Base-by-base conservation (phyloP, 2,113 vertebrate genomes). In the Trogon melanurus region DNA sequence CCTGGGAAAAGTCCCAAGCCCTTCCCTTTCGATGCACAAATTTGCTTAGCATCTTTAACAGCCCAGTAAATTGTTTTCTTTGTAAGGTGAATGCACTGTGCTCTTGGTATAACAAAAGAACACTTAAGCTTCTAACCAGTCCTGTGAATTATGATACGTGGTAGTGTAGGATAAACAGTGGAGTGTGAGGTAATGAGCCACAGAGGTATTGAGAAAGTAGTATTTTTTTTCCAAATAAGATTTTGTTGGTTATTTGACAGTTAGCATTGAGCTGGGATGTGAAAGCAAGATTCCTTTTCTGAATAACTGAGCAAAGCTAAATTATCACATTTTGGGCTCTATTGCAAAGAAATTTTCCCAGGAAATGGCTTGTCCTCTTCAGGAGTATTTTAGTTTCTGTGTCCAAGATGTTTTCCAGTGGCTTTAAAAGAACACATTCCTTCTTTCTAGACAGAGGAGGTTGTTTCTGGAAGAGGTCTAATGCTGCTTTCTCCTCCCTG, bases 51-150 rank as follows among this genome's bases (percentile, higher is more conserved):
- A 36, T 53, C 15, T 79, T n/a, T n/a, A 69, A 69, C 15, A 61
- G 50, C 20, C 29, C 16, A 4, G 45, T 58, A 65, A 75, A 72
- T 58, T 15, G 15, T 89, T 88, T 90, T 79, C 21, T 38, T 57
- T 89, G 6, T 60, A 82, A 34, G 9, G 17, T 70, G 36, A 72
- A 41, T 66, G 34, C 47, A 36, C 4, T 0, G 0, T 47, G 47
- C 25, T 27, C 16, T 38, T 67, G 13, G 5, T 54, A 23, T 32
- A 62, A 71, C 7, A 65, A 53, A 92, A 65, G 22, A 66, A 29
- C 11, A 8, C 6, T 48, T 76, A 65, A 44, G 13, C 45, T 91
- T 81, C 65, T 81, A 41, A 62, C 6, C 8, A 41, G 14, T 47
- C 25, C 19, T 57, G 18, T 78, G 50, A 76, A 64, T 91, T 70